Evolutionary conservation across 2,888 invertebrate genomes (phyloP).

Genomic region (Eretmocerus hayati): DNA sequence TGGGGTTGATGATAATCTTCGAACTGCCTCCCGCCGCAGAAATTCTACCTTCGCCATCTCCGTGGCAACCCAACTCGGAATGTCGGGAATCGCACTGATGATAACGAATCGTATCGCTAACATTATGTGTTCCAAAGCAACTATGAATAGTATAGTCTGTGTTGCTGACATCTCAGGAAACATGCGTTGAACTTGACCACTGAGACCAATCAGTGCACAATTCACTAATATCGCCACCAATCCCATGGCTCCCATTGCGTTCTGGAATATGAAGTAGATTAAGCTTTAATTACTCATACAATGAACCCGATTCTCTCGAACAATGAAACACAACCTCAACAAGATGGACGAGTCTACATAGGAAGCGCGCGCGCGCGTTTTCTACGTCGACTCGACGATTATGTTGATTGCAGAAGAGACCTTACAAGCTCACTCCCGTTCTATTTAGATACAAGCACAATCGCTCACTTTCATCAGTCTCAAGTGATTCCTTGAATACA

Average conservation of each 20-base stretch:
- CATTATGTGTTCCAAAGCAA: slow-evolving; percentile 87
- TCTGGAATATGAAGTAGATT: too few species aligned
- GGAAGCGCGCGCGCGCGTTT: too few species aligned
- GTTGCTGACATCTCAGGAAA: slow-evolving; percentile 81
- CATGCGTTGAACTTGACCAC: slow-evolving; percentile 84
- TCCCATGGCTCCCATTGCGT: slow-evolving; percentile 89
- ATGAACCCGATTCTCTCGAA: too few species aligned
- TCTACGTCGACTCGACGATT: too few species aligned
- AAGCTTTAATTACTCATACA: too few species aligned
- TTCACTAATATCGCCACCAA: slow-evolving; percentile 89
- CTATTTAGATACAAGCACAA: too few species aligned
- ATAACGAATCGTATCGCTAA: slow-evolving; percentile 76
- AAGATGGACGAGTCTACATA: too few species aligned
- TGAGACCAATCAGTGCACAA: slow-evolving; percentile 88
- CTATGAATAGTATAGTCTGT: slow-evolving; percentile 79
- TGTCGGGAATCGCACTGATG: slow-evolving; percentile 84
- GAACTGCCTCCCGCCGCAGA: slow-evolving; percentile 74
- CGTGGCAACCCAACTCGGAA: slow-evolving; percentile 87
- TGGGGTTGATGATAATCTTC: slow-evolving; percentile 57
- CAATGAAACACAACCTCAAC: too few species aligned
- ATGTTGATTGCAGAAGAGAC: too few species aligned
- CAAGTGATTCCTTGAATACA: too few species aligned
- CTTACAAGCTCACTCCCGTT: too few species aligned
- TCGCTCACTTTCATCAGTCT: too few species aligned
- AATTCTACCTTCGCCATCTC: slow-evolving; percentile 95